Evolutionary conservation across 2,797 vertebrate species (phyloP).

Genomic region (Mycteria americana): DNA sequence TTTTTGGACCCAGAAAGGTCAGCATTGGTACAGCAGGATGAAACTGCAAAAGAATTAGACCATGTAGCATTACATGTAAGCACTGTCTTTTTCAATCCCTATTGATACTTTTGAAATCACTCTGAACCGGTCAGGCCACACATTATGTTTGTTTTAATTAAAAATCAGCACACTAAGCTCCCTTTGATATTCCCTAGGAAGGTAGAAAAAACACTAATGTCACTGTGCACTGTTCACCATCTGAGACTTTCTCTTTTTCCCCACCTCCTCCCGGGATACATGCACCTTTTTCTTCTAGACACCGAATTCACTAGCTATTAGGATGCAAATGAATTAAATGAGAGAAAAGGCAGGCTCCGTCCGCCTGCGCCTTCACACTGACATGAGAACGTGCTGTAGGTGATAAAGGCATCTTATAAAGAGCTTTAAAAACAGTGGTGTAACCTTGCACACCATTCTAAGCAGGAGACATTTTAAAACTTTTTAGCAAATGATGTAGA

Average conservation of each 20-base stretch:
- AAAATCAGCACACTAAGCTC: background rate
- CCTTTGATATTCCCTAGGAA: background rate
- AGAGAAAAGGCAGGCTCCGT: background rate
- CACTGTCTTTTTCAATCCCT: background rate
- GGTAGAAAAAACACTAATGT: background rate
- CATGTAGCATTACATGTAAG: background rate
- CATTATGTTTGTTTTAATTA: background rate
- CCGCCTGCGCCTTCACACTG: background rate
- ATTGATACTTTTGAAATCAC: background rate
- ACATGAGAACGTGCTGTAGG: background rate
- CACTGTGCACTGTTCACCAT: background rate
- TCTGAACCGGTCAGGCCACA: background rate
- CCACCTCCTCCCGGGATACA: rapidly evolving
- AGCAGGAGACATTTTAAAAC: background rate
- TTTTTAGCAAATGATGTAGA: background rate
- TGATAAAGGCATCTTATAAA: background rate
- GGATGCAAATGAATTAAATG: background rate
- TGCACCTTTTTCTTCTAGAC: background rate
- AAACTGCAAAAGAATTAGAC: background rate
- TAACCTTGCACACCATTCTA: background rate
- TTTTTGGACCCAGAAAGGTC: background rate
- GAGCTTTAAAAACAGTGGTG: background rate
- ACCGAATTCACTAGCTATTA: background rate
- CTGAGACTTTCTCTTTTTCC: background rate
- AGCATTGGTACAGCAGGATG: background rate